Evolutionary conservation across 2,888 invertebrate genomes (phyloP), one percentile per base, ranked within the genome.

Genomic region (Heteropelma amictum): DNA sequence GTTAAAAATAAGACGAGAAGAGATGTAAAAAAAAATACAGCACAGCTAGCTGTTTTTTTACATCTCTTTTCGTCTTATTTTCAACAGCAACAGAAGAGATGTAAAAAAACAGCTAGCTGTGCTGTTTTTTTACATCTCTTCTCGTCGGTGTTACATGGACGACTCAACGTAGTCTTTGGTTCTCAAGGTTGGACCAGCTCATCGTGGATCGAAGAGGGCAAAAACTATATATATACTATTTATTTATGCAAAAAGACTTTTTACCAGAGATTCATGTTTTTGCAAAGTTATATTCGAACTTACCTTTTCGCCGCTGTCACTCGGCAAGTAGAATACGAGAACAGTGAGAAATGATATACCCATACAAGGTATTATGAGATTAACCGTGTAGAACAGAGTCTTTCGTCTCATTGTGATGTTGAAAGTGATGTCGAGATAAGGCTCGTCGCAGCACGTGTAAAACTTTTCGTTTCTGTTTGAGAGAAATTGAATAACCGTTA

Each of bases 271-370:
- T 54, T 33, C 7, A 40, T 8, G 0, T 30, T 30, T n/a, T n/a
- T n/a, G n/a, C n/a, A n/a, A n/a, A n/a, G n/a, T n/a, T n/a, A n/a
- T n/a, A n/a, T n/a, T n/a, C n/a, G 30, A 61, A 88, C 91, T 92
- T 88, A 97, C 96, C 93, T 98, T 98, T 92, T 99, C 98, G 85
- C 98, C 98, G 90, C 97, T 97, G 92, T 98, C 98, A 80, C 97
- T 97, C 81, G 98, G 98, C 89, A 98, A 92, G 91, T 98, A 98
- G 93, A 98, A 98, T 86, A 98, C 98, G 87, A 98, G 93, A 85
- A 98, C 96, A 82, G 98, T 98, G 88, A 98, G 94, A 90, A 97
- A 97, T 83, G 97, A 97, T 90, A 98, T 98, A 81, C 97, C 97
- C 94, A 98, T 97, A 90, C 98, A 98, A 78, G 97, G 98, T 89